Evolutionary conservation across 2,113 vertebrate genomes (phyloP).

Genomic region (Rhineura floridana): DNA sequence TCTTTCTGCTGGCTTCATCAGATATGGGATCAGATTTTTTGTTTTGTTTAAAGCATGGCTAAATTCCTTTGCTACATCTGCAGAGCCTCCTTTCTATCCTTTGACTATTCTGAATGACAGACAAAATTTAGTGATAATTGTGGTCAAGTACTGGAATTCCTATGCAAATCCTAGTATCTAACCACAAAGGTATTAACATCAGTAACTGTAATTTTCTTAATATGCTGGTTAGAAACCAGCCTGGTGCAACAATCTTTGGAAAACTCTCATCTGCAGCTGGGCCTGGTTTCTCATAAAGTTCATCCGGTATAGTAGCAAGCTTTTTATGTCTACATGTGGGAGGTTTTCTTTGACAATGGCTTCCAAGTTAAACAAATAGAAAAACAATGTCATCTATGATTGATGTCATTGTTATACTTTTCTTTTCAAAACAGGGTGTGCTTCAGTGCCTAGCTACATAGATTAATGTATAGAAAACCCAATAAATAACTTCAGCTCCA

Average conservation of each 20-base stretch:
- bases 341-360: conserved; percentile 39
- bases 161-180: conserved; percentile 35
- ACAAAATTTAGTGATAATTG: conserved; percentile 2
- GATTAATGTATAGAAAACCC: not conserved
- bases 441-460: not conserved
- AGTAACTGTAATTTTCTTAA: conserved; percentile 54
- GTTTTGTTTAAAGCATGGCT: not conserved
- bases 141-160: conserved; percentile 10
- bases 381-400: conserved; percentile 30
- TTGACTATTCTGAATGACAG: conserved; percentile 27
- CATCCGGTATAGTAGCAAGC: conserved; percentile 48
- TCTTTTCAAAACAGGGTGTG: conserved; percentile 9
- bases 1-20: not conserved
- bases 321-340: conserved; percentile 14
- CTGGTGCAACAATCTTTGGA: conserved; percentile 58
- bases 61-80: not conserved
- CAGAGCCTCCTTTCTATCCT: conserved; percentile 23
- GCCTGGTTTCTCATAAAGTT: conserved; percentile 40
- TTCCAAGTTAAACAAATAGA: conserved; percentile 37
- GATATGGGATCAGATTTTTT: not conserved
- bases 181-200: conserved; percentile 48
- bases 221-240: conserved; percentile 48
- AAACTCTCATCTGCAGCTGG: conserved; percentile 41
- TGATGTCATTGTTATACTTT: conserved; percentile 33
- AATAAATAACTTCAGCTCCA: not conserved